Conservation (phyloP, 2,113 vertebrate species). For the Dasyprocta punctata region DNA sequence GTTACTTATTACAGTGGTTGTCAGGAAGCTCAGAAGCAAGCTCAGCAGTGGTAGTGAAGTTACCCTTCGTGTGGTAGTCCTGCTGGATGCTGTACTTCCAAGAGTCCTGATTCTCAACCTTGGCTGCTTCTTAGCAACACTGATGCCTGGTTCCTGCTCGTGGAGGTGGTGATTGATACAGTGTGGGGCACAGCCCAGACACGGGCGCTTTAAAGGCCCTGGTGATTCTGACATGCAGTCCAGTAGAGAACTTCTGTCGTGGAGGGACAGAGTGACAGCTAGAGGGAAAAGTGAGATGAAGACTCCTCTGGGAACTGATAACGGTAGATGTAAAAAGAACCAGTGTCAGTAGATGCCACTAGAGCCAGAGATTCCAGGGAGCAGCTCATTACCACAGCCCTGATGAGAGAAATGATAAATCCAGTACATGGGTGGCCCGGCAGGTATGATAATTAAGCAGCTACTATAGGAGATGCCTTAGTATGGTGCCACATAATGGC, state of each 20-base stretch:
- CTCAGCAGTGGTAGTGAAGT: neutral
- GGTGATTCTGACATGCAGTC: neutral
- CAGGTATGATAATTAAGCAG: neutral
- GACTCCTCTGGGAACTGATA: neutral
- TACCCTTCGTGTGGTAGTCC: neutral
- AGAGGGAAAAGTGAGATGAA: neutral
- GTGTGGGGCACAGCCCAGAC: neutral
- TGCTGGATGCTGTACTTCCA: neutral
- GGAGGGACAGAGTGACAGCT: neutral
- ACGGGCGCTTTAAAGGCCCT: neutral
- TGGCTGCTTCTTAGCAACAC: neutral
- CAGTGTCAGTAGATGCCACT: neutral
- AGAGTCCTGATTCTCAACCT: neutral
- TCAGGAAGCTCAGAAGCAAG: slow-evolving; percentile 15
- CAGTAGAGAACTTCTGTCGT: neutral
- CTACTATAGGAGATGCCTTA: neutral
- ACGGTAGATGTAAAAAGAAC: neutral
- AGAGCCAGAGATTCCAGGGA: neutral
- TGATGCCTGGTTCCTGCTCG: neutral
- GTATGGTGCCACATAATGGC: neutral
- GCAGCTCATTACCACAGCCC: neutral
- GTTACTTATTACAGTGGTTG: neutral
- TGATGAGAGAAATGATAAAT: neutral
- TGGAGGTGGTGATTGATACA: neutral
- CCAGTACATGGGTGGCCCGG: neutral